phyloP scores from a whole-genome alignment of 2,113 vertebrate species.

The Cervus canadensis region DNA sequence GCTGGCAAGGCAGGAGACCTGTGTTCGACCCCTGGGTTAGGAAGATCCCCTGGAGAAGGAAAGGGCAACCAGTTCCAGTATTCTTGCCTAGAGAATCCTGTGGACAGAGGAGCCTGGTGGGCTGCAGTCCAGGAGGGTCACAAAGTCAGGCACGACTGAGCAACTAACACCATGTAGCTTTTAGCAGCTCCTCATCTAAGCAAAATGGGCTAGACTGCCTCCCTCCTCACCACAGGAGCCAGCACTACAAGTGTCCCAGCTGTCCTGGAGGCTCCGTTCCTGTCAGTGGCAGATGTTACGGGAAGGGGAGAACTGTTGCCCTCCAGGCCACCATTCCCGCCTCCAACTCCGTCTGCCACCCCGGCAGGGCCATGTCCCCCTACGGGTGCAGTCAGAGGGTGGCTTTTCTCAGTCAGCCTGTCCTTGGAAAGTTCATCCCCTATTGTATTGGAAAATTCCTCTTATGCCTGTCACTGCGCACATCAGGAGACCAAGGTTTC shows the following conservation, averaged over 20 bases:
- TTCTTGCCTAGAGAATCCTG: background rate
- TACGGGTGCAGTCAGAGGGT: background rate
- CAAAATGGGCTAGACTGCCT: background rate
- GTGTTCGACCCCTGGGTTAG: background rate
- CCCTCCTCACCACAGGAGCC: background rate
- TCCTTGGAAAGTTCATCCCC: slow-evolving; percentile 50
- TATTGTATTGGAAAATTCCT: slow-evolving; percentile 69
- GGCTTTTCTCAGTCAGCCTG: slow-evolving; percentile 40
- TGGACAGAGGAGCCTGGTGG: background rate
- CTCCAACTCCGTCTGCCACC: background rate
- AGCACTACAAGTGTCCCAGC: background rate
- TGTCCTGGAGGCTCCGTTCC: background rate
- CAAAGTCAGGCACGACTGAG: background rate
- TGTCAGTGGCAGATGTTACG: background rate
- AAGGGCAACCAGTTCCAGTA: background rate
- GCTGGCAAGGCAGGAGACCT: background rate
- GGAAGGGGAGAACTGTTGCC: background rate
- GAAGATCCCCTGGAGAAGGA: background rate
- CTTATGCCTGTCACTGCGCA: slow-evolving; percentile 42
- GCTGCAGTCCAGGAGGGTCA: background rate
- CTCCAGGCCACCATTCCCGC: background rate
- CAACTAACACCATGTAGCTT: background rate
- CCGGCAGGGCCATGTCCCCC: background rate
- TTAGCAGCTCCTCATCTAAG: background rate
- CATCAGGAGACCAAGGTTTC: slow-evolving; percentile 63